Evolutionary conservation across 2,113 vertebrate genomes (phyloP).

Genomic region (Otus sunia): DNA sequence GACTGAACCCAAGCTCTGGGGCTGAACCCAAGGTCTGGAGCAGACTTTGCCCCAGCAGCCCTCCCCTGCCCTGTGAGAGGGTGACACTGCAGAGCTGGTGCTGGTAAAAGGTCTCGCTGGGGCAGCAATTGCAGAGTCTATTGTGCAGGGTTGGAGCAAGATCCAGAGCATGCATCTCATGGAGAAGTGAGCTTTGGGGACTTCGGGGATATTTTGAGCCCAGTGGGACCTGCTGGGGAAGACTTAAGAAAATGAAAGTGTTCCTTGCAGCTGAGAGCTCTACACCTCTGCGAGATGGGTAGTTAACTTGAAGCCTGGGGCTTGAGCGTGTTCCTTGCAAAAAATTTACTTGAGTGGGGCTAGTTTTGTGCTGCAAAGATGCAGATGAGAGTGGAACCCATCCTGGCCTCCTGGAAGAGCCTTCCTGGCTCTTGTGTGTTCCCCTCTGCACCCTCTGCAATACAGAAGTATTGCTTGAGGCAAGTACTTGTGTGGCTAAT

Average conservation of each 20-base stretch:
- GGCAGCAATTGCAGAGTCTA: neutral
- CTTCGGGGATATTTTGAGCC: neutral
- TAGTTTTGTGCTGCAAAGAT: neutral
- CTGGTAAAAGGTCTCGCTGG: fast-evolving
- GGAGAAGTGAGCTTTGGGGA: neutral
- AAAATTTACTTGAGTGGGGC: neutral
- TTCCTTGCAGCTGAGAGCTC: neutral
- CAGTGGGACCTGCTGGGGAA: neutral
- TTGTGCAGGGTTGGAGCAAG: neutral
- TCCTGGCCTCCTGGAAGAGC: neutral
- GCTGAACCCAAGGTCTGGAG: neutral
- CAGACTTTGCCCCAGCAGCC: neutral
- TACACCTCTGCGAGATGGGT: too few species aligned
- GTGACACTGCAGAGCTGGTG: neutral
- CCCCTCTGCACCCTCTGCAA: neutral
- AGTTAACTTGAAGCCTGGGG: fast-evolving
- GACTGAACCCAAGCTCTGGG: neutral
- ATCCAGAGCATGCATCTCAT: neutral
- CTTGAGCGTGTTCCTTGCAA: neutral
- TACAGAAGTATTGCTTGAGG: fast-evolving
- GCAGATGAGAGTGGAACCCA: too few species aligned
- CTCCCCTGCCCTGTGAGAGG: fast-evolving
- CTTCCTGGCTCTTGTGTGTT: neutral
- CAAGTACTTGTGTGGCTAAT: fast-evolving
- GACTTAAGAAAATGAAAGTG: too few species aligned